Evolutionary conservation across 1,140 invertebrate genomes (phyloP).

Genomic region (Apis florea): DNA sequence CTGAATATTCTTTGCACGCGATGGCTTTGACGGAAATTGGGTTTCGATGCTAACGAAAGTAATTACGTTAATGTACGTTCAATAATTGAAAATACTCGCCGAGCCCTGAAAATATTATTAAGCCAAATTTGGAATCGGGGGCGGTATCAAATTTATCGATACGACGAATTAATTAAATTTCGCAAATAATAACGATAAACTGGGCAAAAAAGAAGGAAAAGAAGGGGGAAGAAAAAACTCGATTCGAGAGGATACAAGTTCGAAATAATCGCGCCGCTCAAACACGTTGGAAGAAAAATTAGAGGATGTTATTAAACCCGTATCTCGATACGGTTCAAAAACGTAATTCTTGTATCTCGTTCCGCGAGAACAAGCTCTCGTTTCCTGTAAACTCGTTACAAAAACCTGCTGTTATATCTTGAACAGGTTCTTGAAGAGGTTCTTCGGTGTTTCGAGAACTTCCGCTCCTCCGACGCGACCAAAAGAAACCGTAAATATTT

Average conservation of each 20-base stretch:
- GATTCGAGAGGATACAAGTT: neutral
- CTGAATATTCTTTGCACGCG: neutral
- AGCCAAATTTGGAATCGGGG: neutral
- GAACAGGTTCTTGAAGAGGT: constrained; percentile 55
- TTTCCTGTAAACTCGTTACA: constrained; percentile 51
- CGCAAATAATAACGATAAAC: neutral
- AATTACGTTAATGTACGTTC: constrained; percentile 4
- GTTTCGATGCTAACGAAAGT: neutral
- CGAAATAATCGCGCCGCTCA: neutral
- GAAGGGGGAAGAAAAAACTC: no score
- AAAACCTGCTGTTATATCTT: constrained; percentile 54
- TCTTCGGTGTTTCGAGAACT: constrained; percentile 1
- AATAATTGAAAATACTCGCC: neutral
- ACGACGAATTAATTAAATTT: neutral
- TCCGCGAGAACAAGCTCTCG: constrained; percentile 33
- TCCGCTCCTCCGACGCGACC: neutral
- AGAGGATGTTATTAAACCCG: no score
- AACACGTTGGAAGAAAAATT: neutral
- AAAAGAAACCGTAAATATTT: neutral
- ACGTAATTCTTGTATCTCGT: constrained; percentile 42
- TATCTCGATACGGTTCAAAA: constrained; percentile 27
- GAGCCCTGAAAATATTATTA: neutral
- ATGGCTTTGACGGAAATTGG: neutral
- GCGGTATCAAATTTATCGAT: neutral
- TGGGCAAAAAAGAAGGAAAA: neutral